Evolutionary conservation across 2,797 vertebrate species (phyloP).

Genomic region (Discoglossus pictus): DNA sequence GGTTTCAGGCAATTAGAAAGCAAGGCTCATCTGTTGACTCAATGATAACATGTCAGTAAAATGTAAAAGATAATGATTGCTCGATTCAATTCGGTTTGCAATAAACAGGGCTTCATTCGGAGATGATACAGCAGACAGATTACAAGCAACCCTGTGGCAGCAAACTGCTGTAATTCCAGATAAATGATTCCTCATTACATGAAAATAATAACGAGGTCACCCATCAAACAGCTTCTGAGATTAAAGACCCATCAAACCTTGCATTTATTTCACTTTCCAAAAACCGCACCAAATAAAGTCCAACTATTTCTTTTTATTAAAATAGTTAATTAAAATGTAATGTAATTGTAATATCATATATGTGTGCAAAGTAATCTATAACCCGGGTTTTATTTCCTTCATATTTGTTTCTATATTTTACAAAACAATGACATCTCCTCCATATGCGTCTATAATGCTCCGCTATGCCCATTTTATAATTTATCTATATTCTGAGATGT

Average conservation of each 20-base stretch:
- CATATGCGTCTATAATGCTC: no score
- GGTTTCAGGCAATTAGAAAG: constrained; percentile 49
- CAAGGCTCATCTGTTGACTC: constrained; percentile 50
- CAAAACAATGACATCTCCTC: no score
- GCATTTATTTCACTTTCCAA: constrained; percentile 30
- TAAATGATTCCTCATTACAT: constrained; percentile 53
- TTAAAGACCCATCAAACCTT: constrained; percentile 42
- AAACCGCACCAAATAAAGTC: constrained; percentile 1
- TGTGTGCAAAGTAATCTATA: no score
- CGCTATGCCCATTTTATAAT: no score
- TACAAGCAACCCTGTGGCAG: constrained; percentile 49
- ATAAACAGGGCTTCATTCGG: constrained; percentile 44
- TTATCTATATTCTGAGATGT: no score
- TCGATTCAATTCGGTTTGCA: constrained; percentile 45
- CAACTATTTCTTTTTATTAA: not conserved
- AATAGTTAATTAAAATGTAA: not conserved
- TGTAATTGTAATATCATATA: no score
- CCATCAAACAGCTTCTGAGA: constrained; percentile 44
- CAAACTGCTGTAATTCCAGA: constrained; percentile 50
- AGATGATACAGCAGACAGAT: constrained; percentile 50
- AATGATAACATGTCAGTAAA: constrained; percentile 49
- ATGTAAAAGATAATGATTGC: constrained; percentile 50
- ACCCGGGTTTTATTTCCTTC: no score
- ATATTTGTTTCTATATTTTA: no score
- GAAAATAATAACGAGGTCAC: constrained; percentile 51